phyloP scores from a whole-genome alignment of 2,797 vertebrate species.

The Momotus momota region DNA sequence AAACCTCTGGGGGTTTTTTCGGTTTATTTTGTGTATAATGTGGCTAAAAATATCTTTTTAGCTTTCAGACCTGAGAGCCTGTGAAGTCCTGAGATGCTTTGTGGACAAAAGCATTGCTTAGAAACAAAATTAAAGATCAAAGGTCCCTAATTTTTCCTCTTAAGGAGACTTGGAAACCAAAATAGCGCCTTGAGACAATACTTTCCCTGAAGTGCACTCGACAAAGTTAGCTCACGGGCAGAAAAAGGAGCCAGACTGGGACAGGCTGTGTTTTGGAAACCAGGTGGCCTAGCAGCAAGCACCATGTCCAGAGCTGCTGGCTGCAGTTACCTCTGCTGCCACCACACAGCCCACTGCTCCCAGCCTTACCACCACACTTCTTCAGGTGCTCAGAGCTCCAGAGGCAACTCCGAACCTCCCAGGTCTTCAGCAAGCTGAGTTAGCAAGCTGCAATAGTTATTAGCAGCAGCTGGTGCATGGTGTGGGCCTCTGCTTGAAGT shows the following conservation, averaged over 20 bases:
- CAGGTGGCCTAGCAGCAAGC: accelerated
- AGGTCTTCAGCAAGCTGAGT: not conserved
- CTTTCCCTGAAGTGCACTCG: not conserved
- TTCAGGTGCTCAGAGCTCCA: not conserved
- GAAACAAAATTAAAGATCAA: not conserved
- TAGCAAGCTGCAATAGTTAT: not conserved
- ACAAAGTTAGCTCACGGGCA: not conserved
- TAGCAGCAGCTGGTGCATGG: not conserved
- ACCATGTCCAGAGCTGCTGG: accelerated
- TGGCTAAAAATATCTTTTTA: not conserved
- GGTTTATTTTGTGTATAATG: not conserved
- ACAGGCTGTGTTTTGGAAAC: not conserved
- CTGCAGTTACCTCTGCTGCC: not conserved
- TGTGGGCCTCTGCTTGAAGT: not conserved
- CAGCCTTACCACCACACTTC: accelerated
- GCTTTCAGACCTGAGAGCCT: not conserved
- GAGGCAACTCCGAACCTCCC: not conserved
- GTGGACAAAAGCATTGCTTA: not conserved
- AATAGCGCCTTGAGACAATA: not conserved
- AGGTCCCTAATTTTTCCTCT: not conserved
- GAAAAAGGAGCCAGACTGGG: not conserved
- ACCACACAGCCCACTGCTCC: not conserved
- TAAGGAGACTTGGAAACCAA: not conserved
- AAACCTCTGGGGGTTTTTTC: not conserved
- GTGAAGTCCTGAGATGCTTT: not conserved